These are phyloP conservation scores for Aspidiotus rigidus DNA, from an alignment of 2,888 invertebrate species.

Conservation along the genomic window DNA sequence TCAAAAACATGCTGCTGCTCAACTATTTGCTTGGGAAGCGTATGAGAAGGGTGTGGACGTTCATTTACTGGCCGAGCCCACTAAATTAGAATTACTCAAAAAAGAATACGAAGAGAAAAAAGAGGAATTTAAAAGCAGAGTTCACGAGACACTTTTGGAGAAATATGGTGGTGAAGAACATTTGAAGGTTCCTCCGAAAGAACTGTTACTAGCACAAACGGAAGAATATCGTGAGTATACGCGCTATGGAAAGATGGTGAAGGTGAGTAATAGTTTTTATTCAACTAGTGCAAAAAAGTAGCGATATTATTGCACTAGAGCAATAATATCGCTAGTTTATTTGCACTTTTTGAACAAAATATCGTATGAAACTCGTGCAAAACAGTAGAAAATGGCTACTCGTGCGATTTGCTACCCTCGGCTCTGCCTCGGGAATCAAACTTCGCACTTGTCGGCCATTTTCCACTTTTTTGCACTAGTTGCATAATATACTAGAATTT, in stretches of 20 bases:
- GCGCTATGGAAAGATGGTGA: conserved; percentile 70
- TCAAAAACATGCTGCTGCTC: conserved; percentile 75
- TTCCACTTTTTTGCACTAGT: too few species aligned
- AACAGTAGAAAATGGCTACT: too few species aligned
- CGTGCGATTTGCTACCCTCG: too few species aligned
- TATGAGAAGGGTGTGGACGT: conserved; percentile 87
- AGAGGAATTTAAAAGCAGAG: conserved; percentile 77
- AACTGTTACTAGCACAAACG: conserved; percentile 85
- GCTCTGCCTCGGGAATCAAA: too few species aligned
- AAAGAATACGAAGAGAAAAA: conserved; percentile 83
- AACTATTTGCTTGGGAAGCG: conserved; percentile 96
- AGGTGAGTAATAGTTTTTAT: conserved; percentile 39
- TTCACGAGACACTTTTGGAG: conserved; percentile 68
- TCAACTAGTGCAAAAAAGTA: too few species aligned
- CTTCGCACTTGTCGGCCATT: too few species aligned
- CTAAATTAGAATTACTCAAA: conserved; percentile 85
- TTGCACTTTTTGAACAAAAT: too few species aligned
- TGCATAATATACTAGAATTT: too few species aligned
- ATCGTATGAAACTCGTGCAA: too few species aligned
- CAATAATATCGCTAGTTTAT: too few species aligned
- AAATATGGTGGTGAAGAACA: conserved; percentile 93
- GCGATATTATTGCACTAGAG: too few species aligned
- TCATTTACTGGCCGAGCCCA: conserved; percentile 93
- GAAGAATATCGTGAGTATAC: conserved; percentile 95
- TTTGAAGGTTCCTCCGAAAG: conserved; percentile 73